phyloP scores from a whole-genome alignment of 2,113 vertebrate species.

The Ia io region DNA sequence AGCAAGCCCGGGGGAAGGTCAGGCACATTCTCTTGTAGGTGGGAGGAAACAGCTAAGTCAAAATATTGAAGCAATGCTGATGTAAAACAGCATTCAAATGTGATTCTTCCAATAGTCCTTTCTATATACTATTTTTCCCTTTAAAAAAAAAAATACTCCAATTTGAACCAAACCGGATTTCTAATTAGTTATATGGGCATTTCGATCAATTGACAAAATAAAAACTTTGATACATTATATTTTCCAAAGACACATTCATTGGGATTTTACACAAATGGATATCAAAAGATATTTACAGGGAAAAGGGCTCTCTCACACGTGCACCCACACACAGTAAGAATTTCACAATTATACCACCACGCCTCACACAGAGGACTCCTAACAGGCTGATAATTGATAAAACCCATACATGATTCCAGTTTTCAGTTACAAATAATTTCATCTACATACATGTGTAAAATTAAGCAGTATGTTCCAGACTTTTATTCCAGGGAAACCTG shows the following conservation, averaged over 20 bases:
- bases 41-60: neutral
- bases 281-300: constrained; percentile 70
- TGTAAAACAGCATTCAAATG: constrained; percentile 12
- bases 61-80: neutral
- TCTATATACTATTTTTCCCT: neutral
- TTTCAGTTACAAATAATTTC: constrained; percentile 35
- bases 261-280: constrained; percentile 47
- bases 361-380: neutral
- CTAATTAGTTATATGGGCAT: neutral
- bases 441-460: neutral
- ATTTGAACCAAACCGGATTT: neutral
- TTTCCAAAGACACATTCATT: constrained; percentile 59
- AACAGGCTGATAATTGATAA: constrained; percentile 5
- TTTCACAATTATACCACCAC: neutral
- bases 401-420: constrained; percentile 26
- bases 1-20: neutral
- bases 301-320: neutral
- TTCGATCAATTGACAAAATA: constrained; percentile 6
- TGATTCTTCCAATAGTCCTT: neutral
- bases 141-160: neutral
- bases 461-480: constrained; percentile 51
- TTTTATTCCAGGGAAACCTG: constrained; percentile 40
- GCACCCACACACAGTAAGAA: neutral
- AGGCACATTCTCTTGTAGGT: constrained; percentile 51
- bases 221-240: constrained; percentile 35